These are phyloP conservation scores for Poeciliopsis turrubarensis DNA, from an alignment of 2,113 vertebrate genomes.

Conservation along the genomic window DNA sequence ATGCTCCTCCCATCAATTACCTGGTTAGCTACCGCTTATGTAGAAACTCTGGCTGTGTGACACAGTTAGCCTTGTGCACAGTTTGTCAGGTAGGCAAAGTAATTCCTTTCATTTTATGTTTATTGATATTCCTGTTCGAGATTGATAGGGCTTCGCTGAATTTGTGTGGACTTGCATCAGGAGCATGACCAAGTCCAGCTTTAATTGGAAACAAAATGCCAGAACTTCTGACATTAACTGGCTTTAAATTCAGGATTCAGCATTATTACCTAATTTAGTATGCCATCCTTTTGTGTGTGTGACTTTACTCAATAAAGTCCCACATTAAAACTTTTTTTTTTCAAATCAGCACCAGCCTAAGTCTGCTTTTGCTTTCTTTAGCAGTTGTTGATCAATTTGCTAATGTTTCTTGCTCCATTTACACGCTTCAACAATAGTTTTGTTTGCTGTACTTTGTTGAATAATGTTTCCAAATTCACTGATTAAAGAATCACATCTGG, in stretches of 20 bases:
- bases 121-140: constrained; percentile 39
- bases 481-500: constrained; percentile 55
- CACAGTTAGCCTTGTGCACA: constrained; percentile 23
- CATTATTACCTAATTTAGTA: not conserved
- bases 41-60: not conserved
- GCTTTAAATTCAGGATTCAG: not conserved
- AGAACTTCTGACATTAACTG: not conserved
- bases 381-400: constrained; percentile 8
- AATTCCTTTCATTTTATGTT: constrained; percentile 54
- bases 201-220: not conserved
- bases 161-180: not conserved
- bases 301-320: not conserved
- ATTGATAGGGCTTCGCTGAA: not conserved
- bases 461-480: constrained; percentile 46
- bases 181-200: not conserved
- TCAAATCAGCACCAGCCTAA: not conserved
- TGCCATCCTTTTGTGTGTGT: not conserved
- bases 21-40: constrained; percentile 26
- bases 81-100: constrained; percentile 52
- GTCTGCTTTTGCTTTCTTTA: constrained; percentile 15
- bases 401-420: constrained; percentile 28
- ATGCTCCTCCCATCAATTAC: constrained; percentile 79
- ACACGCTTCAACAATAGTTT: constrained; percentile 25
- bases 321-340: constrained; percentile 6
- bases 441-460: constrained; percentile 22